Conservation (phyloP, 2,888 invertebrate genomes). For the Mycogona germanica region DNA sequence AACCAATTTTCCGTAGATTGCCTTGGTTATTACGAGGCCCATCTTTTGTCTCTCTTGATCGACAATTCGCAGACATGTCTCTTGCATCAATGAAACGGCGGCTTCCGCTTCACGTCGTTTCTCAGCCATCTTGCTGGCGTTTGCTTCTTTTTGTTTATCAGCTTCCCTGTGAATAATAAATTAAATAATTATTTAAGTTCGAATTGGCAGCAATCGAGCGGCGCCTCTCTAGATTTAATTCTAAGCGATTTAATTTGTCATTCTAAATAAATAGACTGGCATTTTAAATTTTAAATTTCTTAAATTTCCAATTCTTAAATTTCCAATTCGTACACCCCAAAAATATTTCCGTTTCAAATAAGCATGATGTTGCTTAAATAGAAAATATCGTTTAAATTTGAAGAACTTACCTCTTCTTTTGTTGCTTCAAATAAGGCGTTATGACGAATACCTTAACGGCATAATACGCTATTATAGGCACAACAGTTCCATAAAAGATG, state of each 20-base stretch:
- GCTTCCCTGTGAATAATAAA: constrained; percentile 44
- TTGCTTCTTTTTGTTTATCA: constrained; percentile 67
- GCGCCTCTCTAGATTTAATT: too few species aligned
- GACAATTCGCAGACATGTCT: constrained; percentile 70
- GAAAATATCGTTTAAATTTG: too few species aligned
- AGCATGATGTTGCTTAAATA: too few species aligned
- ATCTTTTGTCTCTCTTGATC: constrained; percentile 65
- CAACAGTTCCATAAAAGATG: constrained; percentile 80
- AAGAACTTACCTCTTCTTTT: constrained; percentile 46
- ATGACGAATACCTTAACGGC: constrained; percentile 33
- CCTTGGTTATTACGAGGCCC: constrained; percentile 75
- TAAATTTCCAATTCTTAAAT: too few species aligned
- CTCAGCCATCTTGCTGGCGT: constrained; percentile 60
- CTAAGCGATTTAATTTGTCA: too few species aligned
- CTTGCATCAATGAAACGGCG: constrained; percentile 80
- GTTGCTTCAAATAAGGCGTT: constrained; percentile 51
- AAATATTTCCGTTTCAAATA: too few species aligned
- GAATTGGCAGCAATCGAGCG: too few species aligned
- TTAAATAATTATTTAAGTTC: too few species aligned
- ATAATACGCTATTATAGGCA: constrained; percentile 53
- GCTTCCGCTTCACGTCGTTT: constrained; percentile 72
- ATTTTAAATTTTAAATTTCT: too few species aligned
- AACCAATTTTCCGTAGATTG: constrained; percentile 41
- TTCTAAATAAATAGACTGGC: too few species aligned
- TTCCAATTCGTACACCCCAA: too few species aligned